phyloP scores from a whole-genome alignment of 2,113 vertebrate genomes.

The Tragelaphus imberbis region DNA sequence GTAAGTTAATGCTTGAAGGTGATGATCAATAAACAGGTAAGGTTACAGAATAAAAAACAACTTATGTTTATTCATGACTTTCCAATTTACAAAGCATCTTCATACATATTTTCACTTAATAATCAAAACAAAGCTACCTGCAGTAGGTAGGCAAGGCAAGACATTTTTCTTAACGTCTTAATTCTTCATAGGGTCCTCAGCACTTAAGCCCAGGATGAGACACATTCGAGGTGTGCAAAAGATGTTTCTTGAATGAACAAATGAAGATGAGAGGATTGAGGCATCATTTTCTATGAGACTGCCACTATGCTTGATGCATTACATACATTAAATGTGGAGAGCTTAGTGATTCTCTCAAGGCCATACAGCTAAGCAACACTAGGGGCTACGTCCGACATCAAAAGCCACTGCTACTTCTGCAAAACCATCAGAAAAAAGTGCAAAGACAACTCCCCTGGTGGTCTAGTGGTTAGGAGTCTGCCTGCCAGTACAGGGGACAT shows the following conservation, averaged over 20 bases:
- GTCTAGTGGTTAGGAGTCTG: not conserved
- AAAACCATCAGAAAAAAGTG: not conserved
- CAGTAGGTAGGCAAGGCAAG: not conserved
- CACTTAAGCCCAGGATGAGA: not conserved
- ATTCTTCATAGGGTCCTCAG: not conserved
- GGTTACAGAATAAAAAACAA: not conserved
- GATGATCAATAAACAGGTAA: not conserved
- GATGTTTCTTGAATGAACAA: not conserved
- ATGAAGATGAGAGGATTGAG: not conserved
- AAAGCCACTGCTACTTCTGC: not conserved
- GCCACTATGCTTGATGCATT: not conserved
- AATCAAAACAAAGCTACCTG: not conserved
- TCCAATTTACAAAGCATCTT: slow-evolving; percentile 4
- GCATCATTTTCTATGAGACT: not conserved
- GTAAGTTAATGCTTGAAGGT: not conserved
- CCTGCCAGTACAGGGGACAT: not conserved
- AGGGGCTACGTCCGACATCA: not conserved
- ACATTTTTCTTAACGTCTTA: not conserved
- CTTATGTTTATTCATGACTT: not conserved
- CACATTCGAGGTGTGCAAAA: not conserved
- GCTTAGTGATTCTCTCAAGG: not conserved
- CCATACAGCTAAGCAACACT: not conserved
- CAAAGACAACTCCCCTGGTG: not conserved
- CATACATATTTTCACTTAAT: not conserved
- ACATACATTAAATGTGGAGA: not conserved